phyloP scores from a whole-genome alignment of 2,888 invertebrate genomes.

The Temnothorax unifasciatus region DNA sequence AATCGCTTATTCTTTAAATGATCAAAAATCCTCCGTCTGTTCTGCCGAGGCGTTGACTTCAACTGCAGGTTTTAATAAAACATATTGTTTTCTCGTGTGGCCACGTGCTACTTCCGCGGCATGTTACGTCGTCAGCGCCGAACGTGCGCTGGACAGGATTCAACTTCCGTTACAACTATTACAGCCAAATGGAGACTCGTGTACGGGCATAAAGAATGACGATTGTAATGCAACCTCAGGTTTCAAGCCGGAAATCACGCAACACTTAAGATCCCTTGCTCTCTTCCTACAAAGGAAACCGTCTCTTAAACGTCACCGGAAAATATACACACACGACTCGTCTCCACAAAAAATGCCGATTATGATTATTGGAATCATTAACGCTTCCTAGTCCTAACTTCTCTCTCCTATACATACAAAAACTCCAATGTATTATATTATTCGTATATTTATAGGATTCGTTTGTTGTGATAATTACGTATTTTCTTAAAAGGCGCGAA shows the following conservation, averaged over 20 bases:
- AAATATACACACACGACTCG: conserved; percentile 55
- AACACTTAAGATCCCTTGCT: conserved; percentile 65
- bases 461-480: background rate
- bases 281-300: conserved; percentile 64
- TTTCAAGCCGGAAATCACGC: conserved; percentile 76
- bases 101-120: background rate
- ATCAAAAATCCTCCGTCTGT: background rate
- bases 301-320: conserved; percentile 55
- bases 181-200: conserved; percentile 62
- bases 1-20: background rate
- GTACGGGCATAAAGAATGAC: conserved; percentile 63
- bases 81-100: background rate
- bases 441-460: background rate
- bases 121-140: conserved; percentile 24
- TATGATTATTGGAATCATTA: background rate
- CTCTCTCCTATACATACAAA: background rate
- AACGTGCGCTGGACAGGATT: conserved; percentile 37
- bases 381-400: background rate
- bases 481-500: background rate
- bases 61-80: conserved; percentile 8
- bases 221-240: conserved; percentile 73
- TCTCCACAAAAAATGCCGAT: conserved; percentile 24
- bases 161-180: conserved; percentile 64
- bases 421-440: background rate
- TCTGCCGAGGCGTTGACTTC: background rate